These are phyloP conservation scores for Drosophila aldrichi DNA, from an alignment of 2,888 invertebrate genomes.

Conservation along the genomic window DNA sequence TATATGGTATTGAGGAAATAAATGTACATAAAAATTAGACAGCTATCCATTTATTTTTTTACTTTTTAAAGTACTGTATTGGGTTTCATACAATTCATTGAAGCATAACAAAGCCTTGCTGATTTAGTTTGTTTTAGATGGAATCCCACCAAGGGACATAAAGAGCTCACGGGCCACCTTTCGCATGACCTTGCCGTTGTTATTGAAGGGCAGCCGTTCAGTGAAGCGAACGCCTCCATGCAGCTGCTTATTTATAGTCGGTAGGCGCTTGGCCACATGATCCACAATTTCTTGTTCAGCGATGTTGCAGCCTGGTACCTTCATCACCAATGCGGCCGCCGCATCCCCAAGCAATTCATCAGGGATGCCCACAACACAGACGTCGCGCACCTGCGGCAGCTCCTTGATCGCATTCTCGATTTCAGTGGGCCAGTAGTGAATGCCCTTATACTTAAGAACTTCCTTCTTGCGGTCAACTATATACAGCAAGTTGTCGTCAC, in stretches of 20 bases:
- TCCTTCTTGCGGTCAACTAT: constrained; percentile 81
- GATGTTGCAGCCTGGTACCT: constrained; percentile 21
- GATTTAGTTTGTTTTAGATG: background rate
- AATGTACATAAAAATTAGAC: too few relatives aligned
- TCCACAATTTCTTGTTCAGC: constrained; percentile 46
- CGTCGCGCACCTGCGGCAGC: constrained; percentile 67
- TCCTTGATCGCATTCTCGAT: constrained; percentile 72
- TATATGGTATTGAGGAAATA: too few relatives aligned
- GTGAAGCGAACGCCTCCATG: constrained; percentile 74
- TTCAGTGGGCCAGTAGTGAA: constrained; percentile 68
- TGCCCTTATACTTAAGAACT: constrained; percentile 69
- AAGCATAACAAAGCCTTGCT: too few relatives aligned
- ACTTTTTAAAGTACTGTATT: too few relatives aligned
- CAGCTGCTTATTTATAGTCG: constrained; percentile 51
- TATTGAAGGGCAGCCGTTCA: constrained; percentile 69
- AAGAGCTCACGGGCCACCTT: constrained; percentile 59
- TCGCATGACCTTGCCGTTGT: constrained; percentile 69
- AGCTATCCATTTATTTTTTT: too few relatives aligned
- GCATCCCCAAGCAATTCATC: constrained; percentile 50
- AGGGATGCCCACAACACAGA: constrained; percentile 66
- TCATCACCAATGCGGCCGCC: constrained; percentile 50
- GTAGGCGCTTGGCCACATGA: constrained; percentile 51
- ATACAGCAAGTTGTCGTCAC: constrained; percentile 69
- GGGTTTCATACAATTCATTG: too few relatives aligned
- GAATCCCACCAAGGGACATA: constrained; percentile 17